A percentile compares a stretch with the other conserved stretches of the same genome.
Conservation (phyloP, 2,888 invertebrate genomes). For the Acleris holmiana region DNA sequence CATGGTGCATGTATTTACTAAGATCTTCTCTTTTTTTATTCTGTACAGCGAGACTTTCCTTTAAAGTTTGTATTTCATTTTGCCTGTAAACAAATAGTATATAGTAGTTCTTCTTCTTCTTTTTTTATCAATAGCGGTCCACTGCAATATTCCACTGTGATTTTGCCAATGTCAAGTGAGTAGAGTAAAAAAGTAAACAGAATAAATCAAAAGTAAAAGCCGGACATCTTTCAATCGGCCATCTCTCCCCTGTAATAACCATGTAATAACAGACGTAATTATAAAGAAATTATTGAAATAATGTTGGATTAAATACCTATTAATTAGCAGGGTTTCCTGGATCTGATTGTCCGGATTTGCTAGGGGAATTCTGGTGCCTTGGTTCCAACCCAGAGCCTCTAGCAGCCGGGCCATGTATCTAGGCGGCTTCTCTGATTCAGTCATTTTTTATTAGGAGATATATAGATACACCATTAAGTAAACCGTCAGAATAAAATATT, state of each 20-base stretch:
- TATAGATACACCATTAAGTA: background rate
- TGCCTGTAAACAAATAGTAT: slow-evolving; percentile 64
- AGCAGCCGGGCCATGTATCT: slow-evolving; percentile 86
- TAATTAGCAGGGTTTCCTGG: slow-evolving; percentile 65
- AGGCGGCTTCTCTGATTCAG: slow-evolving; percentile 57
- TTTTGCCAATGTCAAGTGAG: no score
- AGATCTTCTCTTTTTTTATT: slow-evolving; percentile 72
- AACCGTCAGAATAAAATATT: slow-evolving; percentile 18
- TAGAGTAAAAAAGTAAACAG: no score
- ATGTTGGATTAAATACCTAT: slow-evolving; percentile 66
- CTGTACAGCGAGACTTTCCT: slow-evolving; percentile 66
- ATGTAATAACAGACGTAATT: no score
- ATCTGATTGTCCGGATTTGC: slow-evolving; percentile 89
- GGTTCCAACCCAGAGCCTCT: slow-evolving; percentile 89
- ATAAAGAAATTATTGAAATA: no score
- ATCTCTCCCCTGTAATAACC: no score
- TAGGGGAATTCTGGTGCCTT: slow-evolving; percentile 91
- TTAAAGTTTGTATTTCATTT: slow-evolving; percentile 72
- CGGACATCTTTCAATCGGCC: no score
- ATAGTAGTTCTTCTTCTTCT: no score
- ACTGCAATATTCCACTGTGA: no score
- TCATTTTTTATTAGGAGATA: slow-evolving; percentile 49
- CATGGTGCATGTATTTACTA: slow-evolving; percentile 71
- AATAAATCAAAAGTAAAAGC: no score
- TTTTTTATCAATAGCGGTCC: no score